Evolutionary conservation across 1,140 invertebrate genomes (phyloP).

Genomic region (Saccostrea glomerata): DNA sequence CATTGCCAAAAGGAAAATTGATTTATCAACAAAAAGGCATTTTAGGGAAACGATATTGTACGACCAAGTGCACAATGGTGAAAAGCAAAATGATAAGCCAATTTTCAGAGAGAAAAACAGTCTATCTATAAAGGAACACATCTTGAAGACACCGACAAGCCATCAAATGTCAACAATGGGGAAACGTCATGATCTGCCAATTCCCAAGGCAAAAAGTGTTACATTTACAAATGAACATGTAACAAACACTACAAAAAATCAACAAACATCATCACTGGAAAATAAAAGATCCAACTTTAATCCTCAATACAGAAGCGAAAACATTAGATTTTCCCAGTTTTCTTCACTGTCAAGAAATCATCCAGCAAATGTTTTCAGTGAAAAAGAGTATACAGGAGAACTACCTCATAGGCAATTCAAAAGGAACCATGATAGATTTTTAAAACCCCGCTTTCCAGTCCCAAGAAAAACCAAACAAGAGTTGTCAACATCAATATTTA

Average conservation of each 20-base stretch:
- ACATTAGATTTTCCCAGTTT: not conserved
- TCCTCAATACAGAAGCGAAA: not conserved
- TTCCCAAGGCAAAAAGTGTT: no score
- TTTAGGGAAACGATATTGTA: not conserved
- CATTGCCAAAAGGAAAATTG: not conserved
- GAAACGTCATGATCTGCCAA: no score
- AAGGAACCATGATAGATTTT: not conserved
- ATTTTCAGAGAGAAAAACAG: no score
- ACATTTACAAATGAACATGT: not conserved
- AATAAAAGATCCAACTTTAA: not conserved
- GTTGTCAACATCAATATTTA: constrained; percentile 9
- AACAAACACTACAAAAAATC: not conserved
- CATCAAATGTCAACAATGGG: no score
- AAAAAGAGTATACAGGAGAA: not conserved
- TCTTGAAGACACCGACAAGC: no score
- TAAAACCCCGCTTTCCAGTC: not conserved
- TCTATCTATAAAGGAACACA: no score
- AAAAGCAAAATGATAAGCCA: no score
- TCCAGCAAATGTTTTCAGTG: not conserved
- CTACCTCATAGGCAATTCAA: not conserved
- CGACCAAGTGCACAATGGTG: not conserved
- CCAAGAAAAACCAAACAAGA: not conserved
- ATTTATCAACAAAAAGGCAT: not conserved
- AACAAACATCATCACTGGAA: not conserved
- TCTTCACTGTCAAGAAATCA: not conserved